phyloP scores from a whole-genome alignment of 92 coral and sea anemone species.

The Palythoa heliodiscus region DNA sequence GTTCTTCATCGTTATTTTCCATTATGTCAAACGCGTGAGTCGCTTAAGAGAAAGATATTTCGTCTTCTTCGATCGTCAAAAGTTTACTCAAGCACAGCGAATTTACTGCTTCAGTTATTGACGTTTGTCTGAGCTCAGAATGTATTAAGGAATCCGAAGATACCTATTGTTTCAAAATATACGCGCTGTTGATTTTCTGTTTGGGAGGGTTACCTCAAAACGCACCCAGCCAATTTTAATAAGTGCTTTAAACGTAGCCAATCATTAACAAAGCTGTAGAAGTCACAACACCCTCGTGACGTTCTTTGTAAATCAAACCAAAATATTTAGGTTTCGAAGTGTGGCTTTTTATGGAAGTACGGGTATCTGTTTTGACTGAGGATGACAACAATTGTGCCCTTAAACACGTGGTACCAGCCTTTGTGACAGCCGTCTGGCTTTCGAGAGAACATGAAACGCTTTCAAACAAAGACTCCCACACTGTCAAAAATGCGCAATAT shows the following conservation, averaged over 20 bases:
- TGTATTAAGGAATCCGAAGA: conserved; percentile 13
- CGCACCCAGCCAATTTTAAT: not conserved
- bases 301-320: conserved; percentile 23
- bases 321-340: conserved; percentile 21
- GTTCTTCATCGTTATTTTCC: conserved; percentile 33
- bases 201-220: not conserved
- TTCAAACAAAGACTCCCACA: not conserved
- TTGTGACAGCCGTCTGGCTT: not conserved
- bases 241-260: conserved; percentile 9
- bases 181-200: not conserved
- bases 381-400: conserved; percentile 30
- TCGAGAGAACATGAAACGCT: not conserved
- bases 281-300: conserved; percentile 28
- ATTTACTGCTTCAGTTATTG: conserved; percentile 1
- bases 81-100: conserved; percentile 36
- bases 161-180: conserved; percentile 26
- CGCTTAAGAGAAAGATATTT: conserved; percentile 1
- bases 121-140: not conserved
- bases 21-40: conserved; percentile 9
- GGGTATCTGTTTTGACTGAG: conserved; percentile 36
- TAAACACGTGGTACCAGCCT: conserved; percentile 39
- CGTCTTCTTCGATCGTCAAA: not conserved
- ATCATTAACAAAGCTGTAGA: not conserved
- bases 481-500: not conserved
- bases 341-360: conserved; percentile 47